phyloP scores from a whole-genome alignment of 1,140 invertebrate species.

The Samia ricini region DNA sequence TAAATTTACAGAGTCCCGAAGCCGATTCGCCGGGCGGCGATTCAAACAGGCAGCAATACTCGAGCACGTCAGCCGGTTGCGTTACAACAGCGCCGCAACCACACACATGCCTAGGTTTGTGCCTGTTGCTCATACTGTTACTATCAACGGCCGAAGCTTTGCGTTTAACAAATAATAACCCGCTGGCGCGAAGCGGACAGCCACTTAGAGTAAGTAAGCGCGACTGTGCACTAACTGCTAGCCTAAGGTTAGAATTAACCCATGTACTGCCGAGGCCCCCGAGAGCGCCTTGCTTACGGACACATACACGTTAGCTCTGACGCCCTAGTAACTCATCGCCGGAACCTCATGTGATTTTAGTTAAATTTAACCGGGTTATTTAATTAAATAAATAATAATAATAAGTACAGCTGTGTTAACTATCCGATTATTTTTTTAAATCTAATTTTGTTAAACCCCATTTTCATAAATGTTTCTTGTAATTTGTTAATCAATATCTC shows the following conservation, averaged over 20 bases:
- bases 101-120: constrained; percentile 69
- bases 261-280: constrained; percentile 24
- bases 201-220: constrained; percentile 36
- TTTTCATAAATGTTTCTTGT: constrained; percentile 13
- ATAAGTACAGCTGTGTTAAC: constrained; percentile 56
- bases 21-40: constrained; percentile 1
- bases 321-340: constrained; percentile 32
- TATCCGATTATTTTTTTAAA: constrained; percentile 14
- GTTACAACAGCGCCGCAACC: constrained; percentile 36
- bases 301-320: constrained; percentile 10
- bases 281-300: constrained; percentile 44
- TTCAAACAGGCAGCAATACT: constrained; percentile 29
- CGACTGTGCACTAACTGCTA: constrained; percentile 62
- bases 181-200: constrained; percentile 31
- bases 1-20: too few species aligned
- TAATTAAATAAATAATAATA: too few species aligned
- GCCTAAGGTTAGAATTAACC: constrained; percentile 32
- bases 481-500: constrained; percentile 1
- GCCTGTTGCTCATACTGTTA: constrained; percentile 55
- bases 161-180: not conserved
- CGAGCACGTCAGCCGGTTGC: constrained; percentile 41
- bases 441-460: constrained; percentile 8
- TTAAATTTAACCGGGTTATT: constrained; percentile 49
- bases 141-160: constrained; percentile 43
- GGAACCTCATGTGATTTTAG: constrained; percentile 56